phyloP scores from a whole-genome alignment of 1,140 invertebrate species.

The Copidosoma floridanum region DNA sequence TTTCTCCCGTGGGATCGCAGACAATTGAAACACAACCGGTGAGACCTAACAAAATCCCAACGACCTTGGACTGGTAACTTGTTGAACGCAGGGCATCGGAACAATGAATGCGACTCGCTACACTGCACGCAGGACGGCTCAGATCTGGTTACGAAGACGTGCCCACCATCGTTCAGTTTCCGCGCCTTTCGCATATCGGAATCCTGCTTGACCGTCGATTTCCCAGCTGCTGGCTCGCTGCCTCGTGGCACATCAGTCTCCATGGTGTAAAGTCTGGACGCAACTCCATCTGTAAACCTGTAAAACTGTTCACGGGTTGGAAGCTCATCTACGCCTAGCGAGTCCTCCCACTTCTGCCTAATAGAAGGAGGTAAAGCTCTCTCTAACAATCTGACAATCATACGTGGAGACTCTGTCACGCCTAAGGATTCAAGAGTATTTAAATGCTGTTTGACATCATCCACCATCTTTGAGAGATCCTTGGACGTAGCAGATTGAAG shows the following conservation, averaged over 20 bases:
- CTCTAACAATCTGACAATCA: slow-evolving; percentile 25
- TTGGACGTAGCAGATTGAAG: not conserved
- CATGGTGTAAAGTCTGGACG: too few relatives aligned
- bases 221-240: not conserved
- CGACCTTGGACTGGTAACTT: too few relatives aligned
- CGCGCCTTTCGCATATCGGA: not conserved
- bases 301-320: not conserved
- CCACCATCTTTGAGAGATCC: slow-evolving; percentile 8
- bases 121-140: too few relatives aligned
- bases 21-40: too few relatives aligned
- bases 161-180: too few relatives aligned
- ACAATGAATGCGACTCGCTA: too few relatives aligned
- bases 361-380: slow-evolving; percentile 16
- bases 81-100: too few relatives aligned
- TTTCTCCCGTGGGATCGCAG: too few relatives aligned
- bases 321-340: slow-evolving; percentile 8
- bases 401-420: slow-evolving; percentile 8
- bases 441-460: slow-evolving; percentile 14
- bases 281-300: not conserved
- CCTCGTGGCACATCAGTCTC: not conserved
- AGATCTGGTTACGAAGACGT: too few relatives aligned
- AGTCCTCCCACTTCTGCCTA: slow-evolving; percentile 23
- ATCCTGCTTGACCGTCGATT: not conserved
- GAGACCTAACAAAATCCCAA: too few relatives aligned
- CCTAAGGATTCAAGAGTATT: slow-evolving; percentile 18